These are phyloP conservation scores for Sorex fumeus DNA, from an alignment of 2,113 vertebrate species.

Conservation along the genomic window DNA sequence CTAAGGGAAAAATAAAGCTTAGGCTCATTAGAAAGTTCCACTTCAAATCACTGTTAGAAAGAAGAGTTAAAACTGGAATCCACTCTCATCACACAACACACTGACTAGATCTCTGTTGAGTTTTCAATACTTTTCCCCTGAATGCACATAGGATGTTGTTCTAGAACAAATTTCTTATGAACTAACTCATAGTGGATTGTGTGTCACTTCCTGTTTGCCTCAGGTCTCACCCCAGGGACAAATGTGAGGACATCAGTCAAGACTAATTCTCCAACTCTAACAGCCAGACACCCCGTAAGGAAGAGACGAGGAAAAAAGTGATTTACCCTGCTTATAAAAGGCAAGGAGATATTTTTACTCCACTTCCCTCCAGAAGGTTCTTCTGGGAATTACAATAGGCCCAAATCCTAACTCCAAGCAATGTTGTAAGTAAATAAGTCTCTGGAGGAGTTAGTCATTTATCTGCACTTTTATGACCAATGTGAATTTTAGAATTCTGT, in stretches of 20 bases:
- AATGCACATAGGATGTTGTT: background rate
- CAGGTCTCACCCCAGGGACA: background rate
- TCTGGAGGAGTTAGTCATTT: background rate
- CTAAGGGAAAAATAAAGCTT: background rate
- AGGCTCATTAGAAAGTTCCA: background rate
- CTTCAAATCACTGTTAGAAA: background rate
- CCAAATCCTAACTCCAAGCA: background rate
- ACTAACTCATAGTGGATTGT: background rate
- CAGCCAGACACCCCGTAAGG: background rate
- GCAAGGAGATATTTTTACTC: background rate
- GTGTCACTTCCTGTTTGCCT: background rate
- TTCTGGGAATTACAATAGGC: background rate
- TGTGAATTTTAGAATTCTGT: background rate
- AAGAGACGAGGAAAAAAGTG: background rate
- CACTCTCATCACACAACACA: background rate
- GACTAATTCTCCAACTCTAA: background rate
- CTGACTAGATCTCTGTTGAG: background rate
- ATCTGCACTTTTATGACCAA: background rate
- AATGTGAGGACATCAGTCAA: too few species aligned
- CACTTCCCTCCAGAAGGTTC: background rate
- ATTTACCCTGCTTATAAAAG: background rate
- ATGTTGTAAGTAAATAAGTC: background rate
- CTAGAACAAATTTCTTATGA: background rate
- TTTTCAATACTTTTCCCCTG: conserved; percentile 21
- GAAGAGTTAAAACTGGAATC: background rate